These are phyloP conservation scores for Caligus rogercresseyi DNA, from an alignment of 1,140 invertebrate genomes.

Conservation along the genomic window DNA sequence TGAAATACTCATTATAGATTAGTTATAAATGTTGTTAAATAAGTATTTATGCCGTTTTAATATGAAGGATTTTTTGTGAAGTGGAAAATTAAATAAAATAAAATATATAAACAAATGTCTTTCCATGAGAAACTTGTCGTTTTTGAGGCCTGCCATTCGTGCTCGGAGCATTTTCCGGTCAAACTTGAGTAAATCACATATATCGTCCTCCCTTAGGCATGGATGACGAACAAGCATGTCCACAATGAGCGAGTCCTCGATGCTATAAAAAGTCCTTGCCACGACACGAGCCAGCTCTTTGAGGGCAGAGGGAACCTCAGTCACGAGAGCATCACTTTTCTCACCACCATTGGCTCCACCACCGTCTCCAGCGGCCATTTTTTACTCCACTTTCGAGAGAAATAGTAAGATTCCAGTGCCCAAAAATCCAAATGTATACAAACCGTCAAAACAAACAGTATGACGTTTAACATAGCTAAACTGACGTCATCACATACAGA, in stretches of 20 bases:
- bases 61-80: no score
- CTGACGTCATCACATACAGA: no score
- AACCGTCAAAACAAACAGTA: no score
- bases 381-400: no score
- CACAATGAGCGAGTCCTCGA: slow-evolving; percentile 80
- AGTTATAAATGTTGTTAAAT: no score
- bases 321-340: slow-evolving; percentile 34
- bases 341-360: not conserved
- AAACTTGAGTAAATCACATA: slow-evolving; percentile 79
- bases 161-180: slow-evolving; percentile 82
- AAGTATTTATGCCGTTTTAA: no score
- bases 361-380: not conserved
- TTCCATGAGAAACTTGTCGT: slow-evolving; percentile 54
- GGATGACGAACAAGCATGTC: slow-evolving; percentile 86
- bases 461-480: no score
- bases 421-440: no score
- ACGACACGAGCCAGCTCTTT: slow-evolving; percentile 76
- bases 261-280: slow-evolving; percentile 74
- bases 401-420: no score
- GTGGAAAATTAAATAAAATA: no score
- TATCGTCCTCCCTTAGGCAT: slow-evolving; percentile 93
- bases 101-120: not conserved
- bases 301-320: slow-evolving; percentile 69
- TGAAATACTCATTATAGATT: no score
- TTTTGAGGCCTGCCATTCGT: slow-evolving; percentile 61